These are phyloP conservation scores for Magallana ariakensis DNA, from an alignment of 1,140 invertebrate genomes.

Conservation along the genomic window DNA sequence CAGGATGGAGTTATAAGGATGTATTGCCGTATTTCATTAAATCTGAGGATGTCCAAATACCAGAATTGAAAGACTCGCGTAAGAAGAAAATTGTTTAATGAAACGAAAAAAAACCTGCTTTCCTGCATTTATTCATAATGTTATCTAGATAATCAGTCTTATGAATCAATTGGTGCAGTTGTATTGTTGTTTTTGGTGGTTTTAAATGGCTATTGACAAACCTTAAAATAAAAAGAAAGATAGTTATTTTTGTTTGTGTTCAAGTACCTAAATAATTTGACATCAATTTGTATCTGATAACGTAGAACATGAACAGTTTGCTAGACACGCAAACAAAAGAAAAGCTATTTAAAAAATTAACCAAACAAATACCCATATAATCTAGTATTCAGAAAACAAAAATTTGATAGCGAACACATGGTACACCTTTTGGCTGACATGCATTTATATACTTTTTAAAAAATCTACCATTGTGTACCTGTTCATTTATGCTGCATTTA, in stretches of 20 bases:
- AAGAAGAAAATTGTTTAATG: slow-evolving; percentile 43
- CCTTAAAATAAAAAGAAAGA: no score
- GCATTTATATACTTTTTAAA: neutral
- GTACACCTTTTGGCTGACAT: neutral
- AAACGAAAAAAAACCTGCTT: no score
- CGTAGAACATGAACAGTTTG: no score
- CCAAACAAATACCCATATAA: neutral
- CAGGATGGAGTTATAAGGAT: slow-evolving; percentile 92
- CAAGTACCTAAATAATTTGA: no score
- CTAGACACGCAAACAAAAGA: no score
- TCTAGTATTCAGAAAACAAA: neutral
- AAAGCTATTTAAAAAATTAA: neutral
- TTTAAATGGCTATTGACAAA: neutral
- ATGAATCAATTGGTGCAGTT: neutral
- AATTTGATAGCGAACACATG: neutral
- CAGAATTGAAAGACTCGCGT: slow-evolving; percentile 87
- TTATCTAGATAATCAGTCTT: neutral
- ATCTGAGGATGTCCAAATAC: slow-evolving; percentile 1
- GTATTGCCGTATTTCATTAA: slow-evolving; percentile 87
- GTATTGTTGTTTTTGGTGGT: neutral
- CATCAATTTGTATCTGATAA: no score
- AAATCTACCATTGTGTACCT: no score
- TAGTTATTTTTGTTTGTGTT: no score
- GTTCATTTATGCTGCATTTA: neutral
- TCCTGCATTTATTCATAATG: neutral